Conservation (phyloP, 1,140 invertebrate species). For the Glossosoma conforme region DNA sequence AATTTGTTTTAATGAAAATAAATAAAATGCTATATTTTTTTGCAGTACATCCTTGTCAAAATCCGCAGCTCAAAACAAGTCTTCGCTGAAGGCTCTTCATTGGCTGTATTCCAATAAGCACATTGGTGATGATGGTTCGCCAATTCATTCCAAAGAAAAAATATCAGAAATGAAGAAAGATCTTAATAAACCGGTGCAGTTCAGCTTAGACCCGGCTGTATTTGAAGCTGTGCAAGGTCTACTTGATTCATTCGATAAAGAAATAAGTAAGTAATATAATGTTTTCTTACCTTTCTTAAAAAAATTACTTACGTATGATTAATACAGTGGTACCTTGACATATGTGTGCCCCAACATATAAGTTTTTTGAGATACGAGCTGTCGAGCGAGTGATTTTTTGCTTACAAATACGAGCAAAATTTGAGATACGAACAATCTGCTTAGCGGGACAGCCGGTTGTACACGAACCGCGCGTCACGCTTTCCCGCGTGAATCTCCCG, state of each 20-base stretch:
- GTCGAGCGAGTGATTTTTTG: neutral
- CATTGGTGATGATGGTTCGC: slow-evolving; percentile 34
- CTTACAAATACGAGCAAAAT: no score
- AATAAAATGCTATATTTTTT: slow-evolving; percentile 2
- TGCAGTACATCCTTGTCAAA: slow-evolving; percentile 32
- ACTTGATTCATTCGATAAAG: slow-evolving; percentile 4
- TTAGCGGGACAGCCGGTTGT: no score
- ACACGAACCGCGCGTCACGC: no score
- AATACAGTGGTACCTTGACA: neutral
- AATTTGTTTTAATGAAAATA: neutral
- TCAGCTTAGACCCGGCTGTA: slow-evolving; percentile 16
- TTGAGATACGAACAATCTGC: no score
- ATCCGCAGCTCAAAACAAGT: slow-evolving; percentile 34
- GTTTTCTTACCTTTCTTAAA: neutral
- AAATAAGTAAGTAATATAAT: slow-evolving; percentile 17
- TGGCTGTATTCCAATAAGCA: slow-evolving; percentile 32
- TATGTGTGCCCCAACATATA: neutral
- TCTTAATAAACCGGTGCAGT: slow-evolving; percentile 25
- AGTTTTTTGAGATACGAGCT: neutral
- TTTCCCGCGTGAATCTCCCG: no score
- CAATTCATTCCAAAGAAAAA: slow-evolving; percentile 34
- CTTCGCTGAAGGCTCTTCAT: slow-evolving; percentile 31
- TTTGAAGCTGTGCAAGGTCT: neutral
- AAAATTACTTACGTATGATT: neutral
- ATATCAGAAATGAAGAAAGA: slow-evolving; percentile 31